Conservation (phyloP, 1,140 invertebrate species). For the Orius insidiosus region DNA sequence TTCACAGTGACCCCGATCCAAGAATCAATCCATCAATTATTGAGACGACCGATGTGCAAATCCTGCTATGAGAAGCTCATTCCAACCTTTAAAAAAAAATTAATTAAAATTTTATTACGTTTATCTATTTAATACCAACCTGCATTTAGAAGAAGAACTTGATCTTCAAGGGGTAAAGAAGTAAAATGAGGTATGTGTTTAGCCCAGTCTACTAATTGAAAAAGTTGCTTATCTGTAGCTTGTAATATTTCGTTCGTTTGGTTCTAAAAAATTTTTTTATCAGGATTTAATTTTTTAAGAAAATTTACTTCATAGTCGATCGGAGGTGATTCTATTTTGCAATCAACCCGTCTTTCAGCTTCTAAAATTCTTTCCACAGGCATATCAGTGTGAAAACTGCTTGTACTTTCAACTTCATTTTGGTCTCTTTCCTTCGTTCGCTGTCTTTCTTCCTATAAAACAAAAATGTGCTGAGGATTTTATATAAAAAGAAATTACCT, state of each 20-base stretch:
- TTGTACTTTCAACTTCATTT: conserved; percentile 63
- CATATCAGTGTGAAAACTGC: conserved; percentile 53
- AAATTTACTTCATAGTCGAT: conserved; percentile 36
- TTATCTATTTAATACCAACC: too few species aligned
- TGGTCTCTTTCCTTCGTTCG: conserved; percentile 63
- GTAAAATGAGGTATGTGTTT: conserved; percentile 88
- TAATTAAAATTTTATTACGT: too few species aligned
- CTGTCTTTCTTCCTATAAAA: conserved; percentile 54
- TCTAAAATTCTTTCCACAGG: conserved; percentile 66
- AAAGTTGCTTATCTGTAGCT: conserved; percentile 77
- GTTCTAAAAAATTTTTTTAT: conserved; percentile 34
- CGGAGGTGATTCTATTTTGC: conserved; percentile 34
- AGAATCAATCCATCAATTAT: conserved; percentile 61
- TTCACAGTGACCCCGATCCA: conserved; percentile 62
- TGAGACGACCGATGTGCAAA: conserved; percentile 83
- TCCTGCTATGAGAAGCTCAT: conserved; percentile 84
- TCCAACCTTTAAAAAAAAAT: conserved; percentile 61
- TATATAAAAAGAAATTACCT: conserved; percentile 27
- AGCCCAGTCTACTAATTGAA: conserved; percentile 92
- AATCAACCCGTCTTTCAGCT: conserved; percentile 59
- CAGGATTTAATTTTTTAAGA: too few species aligned
- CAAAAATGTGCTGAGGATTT: conserved; percentile 2
- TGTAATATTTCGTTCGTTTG: conserved; percentile 50
- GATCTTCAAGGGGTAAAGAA: conserved; percentile 77
- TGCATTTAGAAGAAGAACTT: conserved; percentile 72